Evolutionary conservation across 2,113 vertebrate genomes (phyloP), one percentile per base, ranked within the genome.

Genomic region (Eulemur macaco): DNA sequence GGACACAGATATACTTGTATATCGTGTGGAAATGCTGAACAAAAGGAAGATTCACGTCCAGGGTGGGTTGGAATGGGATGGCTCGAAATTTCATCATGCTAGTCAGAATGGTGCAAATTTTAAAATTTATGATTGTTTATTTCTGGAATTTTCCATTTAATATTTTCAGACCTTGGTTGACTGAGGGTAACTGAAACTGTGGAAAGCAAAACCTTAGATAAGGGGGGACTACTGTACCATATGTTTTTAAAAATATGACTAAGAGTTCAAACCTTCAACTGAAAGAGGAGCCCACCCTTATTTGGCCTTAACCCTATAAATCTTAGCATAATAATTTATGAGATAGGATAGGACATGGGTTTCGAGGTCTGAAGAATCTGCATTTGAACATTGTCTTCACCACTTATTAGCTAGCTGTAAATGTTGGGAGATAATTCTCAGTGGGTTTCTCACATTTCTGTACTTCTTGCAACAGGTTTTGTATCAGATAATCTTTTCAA

Each of bases 401-500:
- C 18, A 54, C 42, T 74, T 78, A 63, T 13, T 27, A 76, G 52
- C 29, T 42, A 86, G 52, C 15, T 23, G 10, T 37, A 45, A 69
- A 37, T 56, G 34, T 64, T 76, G 21, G 50, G 63, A 94, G 23
- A 60, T 63, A 39, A 68, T 52, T 91, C 47, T 85, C 47, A 25
- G 7, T 14, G 39, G 27, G 27, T 74, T 60, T 78, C 47, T 86
- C 21, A 71, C 34, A 39, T 52, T 82, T 92, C 91, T 87, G 25
- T 47, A 17, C 56, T 42, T 89, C 23, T 83, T 71, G 15, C 27
- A 9, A 89, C 58, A 89, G 50, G 11, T 78, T 84, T 66, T 39
- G 14, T 64, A 25, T 74, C 82, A 77, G 39, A 83, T 85, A 27
- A 85, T 82, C 92, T 92, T 89, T 93, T 71, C 74, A 64, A 69